These are phyloP conservation scores for Colletes gigas DNA, from an alignment of 1,140 invertebrate species.

Conservation along the genomic window DNA sequence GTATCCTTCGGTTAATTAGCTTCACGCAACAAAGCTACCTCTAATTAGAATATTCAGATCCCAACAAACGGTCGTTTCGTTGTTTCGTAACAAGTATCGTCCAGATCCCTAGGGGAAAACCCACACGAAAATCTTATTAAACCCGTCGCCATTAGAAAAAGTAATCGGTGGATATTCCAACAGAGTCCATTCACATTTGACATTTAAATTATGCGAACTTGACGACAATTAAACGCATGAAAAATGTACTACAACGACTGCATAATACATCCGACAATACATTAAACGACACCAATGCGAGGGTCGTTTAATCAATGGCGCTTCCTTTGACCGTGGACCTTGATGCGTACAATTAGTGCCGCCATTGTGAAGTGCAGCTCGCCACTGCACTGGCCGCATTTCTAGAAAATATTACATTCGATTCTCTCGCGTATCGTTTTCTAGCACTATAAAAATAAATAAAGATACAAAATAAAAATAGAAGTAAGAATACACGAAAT, in stretches of 20 bases:
- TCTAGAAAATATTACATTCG: slow-evolving; percentile 13
- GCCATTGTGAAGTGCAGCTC: slow-evolving; percentile 10
- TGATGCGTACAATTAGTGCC: slow-evolving; percentile 55
- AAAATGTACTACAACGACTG: slow-evolving; percentile 20
- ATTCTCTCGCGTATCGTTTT: background rate
- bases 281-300: slow-evolving; percentile 46
- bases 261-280: slow-evolving; percentile 23
- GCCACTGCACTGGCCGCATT: slow-evolving; percentile 13
- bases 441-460: too few species aligned
- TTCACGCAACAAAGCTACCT: too few species aligned
- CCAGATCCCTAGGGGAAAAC: background rate
- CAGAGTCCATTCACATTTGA: slow-evolving; percentile 8
- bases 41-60: too few species aligned
- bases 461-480: background rate
- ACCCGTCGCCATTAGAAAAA: background rate
- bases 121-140: too few species aligned
- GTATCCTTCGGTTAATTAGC: too few species aligned
- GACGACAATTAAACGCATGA: slow-evolving; percentile 47
- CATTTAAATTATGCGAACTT: slow-evolving; percentile 14
- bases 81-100: too few species aligned
- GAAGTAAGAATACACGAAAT: too few species aligned
- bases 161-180: background rate
- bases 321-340: slow-evolving; percentile 68
- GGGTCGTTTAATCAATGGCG: slow-evolving; percentile 60
- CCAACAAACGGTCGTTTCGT: too few species aligned